phyloP scores from a whole-genome alignment of 2,113 vertebrate species.

The Noctilio leporinus region DNA sequence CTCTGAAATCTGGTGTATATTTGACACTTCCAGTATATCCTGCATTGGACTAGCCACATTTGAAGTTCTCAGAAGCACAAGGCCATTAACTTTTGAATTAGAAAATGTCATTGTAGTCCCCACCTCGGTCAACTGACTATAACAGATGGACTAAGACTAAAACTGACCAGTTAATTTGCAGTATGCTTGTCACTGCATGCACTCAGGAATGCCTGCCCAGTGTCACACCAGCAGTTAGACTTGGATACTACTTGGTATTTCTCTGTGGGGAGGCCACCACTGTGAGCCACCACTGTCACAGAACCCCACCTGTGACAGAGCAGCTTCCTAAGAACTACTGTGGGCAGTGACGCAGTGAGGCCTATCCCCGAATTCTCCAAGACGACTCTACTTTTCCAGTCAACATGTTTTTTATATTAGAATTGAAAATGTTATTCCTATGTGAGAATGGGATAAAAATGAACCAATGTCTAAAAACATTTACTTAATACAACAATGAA shows the following conservation, averaged over 20 bases:
- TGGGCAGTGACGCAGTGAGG: neutral
- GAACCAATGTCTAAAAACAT: neutral
- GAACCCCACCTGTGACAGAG: fast-evolving
- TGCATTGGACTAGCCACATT: fast-evolving
- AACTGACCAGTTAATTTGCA: neutral
- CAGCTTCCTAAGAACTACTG: fast-evolving
- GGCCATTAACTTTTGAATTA: neutral
- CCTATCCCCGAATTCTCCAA: neutral
- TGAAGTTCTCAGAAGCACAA: neutral
- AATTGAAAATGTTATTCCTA: neutral
- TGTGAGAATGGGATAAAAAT: neutral
- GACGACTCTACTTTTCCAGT: neutral
- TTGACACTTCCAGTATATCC: neutral
- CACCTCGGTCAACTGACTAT: neutral
- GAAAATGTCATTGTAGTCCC: neutral
- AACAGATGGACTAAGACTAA: neutral
- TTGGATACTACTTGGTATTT: neutral
- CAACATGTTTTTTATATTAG: neutral
- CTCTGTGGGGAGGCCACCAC: neutral
- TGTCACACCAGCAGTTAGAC: neutral
- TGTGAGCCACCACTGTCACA: fast-evolving
- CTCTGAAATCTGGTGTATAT: too few species aligned
- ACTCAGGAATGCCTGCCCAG: fast-evolving
- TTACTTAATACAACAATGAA: neutral
- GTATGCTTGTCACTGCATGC: neutral